A percentile compares a stretch with the other conserved stretches of the same genome.
Evolutionary conservation across 2,113 vertebrate species (phyloP).

Genomic region (Xiphorhynchus elegans): DNA sequence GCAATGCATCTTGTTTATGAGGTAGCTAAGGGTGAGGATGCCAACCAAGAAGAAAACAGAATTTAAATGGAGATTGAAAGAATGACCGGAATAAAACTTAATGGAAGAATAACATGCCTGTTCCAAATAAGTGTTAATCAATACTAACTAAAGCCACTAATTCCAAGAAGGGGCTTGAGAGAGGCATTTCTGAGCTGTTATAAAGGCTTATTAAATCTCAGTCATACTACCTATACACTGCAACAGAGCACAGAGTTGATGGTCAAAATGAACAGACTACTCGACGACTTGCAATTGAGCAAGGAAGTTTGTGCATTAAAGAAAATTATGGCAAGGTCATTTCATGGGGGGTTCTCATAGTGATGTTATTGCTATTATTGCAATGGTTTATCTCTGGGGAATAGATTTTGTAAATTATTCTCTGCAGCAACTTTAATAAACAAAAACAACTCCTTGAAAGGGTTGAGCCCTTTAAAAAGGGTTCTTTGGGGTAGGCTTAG

Average conservation of each 20-base stretch:
- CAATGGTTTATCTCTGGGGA: not conserved
- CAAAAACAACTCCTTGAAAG: not conserved
- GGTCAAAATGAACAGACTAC: not conserved
- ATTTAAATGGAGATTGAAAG: conserved; percentile 36
- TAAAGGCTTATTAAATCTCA: not conserved
- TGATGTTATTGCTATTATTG: not conserved
- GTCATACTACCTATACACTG: not conserved
- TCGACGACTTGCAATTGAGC: not conserved
- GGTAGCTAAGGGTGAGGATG: not conserved
- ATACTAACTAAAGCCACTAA: conserved; percentile 10
- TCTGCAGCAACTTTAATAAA: not conserved
- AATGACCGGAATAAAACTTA: conserved; percentile 31
- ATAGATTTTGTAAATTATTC: not conserved
- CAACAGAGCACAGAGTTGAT: not conserved
- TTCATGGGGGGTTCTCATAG: not conserved
- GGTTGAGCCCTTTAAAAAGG: not conserved
- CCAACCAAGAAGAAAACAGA: not conserved
- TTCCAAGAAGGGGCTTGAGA: not conserved
- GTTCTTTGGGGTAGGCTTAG: not conserved
- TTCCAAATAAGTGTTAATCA: conserved; percentile 33
- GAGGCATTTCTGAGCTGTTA: not conserved
- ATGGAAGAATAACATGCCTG: conserved; percentile 1
- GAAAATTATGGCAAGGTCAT: not conserved
- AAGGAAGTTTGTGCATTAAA: not conserved
- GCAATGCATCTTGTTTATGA: conserved; percentile 28